Base-by-base conservation (phyloP, 2,888 invertebrate genomes). In the Stenolophus ochropezus region DNA sequence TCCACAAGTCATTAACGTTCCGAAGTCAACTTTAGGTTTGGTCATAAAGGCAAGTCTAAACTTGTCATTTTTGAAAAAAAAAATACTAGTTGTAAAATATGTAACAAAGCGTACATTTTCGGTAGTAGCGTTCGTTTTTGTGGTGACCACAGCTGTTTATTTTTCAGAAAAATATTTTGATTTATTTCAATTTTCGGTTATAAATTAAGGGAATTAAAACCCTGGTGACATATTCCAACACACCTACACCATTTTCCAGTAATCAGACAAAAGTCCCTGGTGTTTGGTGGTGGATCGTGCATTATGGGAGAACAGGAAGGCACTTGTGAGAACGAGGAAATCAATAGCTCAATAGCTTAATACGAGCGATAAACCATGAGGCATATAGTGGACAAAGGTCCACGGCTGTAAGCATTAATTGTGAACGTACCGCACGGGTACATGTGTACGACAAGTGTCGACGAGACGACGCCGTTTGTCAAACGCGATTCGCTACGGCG, bases 371-470 rank as follows among this genome's bases (percentile, higher is more conserved):
- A 69, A 69, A 69, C 65, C 65, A 69, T 69, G 65, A 69, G 33
- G 33, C 61, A 61, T 61, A 25, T 4, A 25, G 1, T 49, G 49
- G 73, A 73, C 73, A 73, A 73, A 73, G 73, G 73, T 73, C 73
- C 73, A 73, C 21, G 14, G 73, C 49, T 73, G 73, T 53, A 53
- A 53, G 71, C 80, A 80, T 80, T 80, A 80, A 80, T 80, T 80
- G 80, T 80, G 80, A 80, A 80, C 69, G 73, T 80, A 80, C 80
- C 78, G 69, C 79, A 79, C 73, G 71, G 47, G 80, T 88, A 89
- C 89, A 89, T 88, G 87, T 89, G 89, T 89, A 87, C 87, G 87
- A 89, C 89, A 89, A 87, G 88, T 87, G 88, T 87, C 87, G 87
- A 86, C 87, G 87, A 87, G 88, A 85, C 86, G 80, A 58, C 81